Base-by-base conservation (phyloP, 1,140 invertebrate species). In the Drosophila prosaltans region DNA sequence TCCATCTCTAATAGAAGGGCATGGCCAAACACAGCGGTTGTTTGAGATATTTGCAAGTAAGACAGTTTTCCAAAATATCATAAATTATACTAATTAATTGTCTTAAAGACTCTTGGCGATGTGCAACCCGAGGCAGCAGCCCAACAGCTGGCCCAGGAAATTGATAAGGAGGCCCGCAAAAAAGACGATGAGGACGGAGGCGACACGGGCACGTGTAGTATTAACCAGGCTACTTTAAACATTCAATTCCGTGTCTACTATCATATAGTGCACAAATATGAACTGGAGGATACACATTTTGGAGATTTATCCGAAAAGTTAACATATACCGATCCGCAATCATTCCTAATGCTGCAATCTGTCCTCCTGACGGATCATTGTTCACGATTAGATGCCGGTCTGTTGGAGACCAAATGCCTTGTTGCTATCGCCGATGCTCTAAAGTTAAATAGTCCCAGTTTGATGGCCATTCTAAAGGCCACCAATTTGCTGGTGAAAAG, bases 401-500 rank as follows among this genome's bases (percentile, higher is more conserved):
- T 63, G 1, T 45, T 92, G 2, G 69, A 85, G 58, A 28, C 11
- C 1, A 80, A 74, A 26, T 92, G 81, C 48, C 57, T 71, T 0
- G 64, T 64, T 9, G 76, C 85, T n/a, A 65, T 92, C 1, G 26
- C 69, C 8, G 65, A 45, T 3, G 81, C 88, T 5, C 55, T 92
- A 4, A 43, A 70, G 28, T 41, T 45, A 16, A 88, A 92, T 57
- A 77, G 64, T 45, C 59, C 36, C 16, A 58, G 74, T n/a, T 30
- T 91, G 24, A 73, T 92, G 55, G 65, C 72, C 11, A 78, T 90
- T 9, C 57, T 92, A 1, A 91, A 85, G 62, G 80, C 83, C 3
- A 69, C 80, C 5, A 92, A 91, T 77, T 40, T 91, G 30, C 55
- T 92, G 36, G 73, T 81, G 6, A 81, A 81, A 39, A 92, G 90